Percentiles rank a stretch among this genome's conserved stretches.
Conservation (phyloP, 2,888 invertebrate species). For the Lydus trimaculatus region DNA sequence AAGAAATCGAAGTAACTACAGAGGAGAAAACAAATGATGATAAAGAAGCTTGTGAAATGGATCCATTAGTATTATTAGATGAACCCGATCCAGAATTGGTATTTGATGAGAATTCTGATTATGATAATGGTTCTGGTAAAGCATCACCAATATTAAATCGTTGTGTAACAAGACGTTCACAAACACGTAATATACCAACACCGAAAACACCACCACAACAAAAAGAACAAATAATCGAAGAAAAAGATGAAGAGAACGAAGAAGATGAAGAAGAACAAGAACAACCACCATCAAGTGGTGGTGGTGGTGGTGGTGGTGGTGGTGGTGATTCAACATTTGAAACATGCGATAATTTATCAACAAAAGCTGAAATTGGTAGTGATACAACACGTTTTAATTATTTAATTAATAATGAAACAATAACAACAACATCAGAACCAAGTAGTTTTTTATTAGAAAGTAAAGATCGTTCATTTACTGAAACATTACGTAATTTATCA, state of each 20-base stretch:
- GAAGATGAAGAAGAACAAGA: constrained; percentile 7
- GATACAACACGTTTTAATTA: constrained; percentile 51
- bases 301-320: constrained; percentile 1
- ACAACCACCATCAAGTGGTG: constrained; percentile 1
- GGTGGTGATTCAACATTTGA: constrained; percentile 25
- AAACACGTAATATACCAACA: constrained; percentile 55
- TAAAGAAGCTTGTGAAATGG: constrained; percentile 43
- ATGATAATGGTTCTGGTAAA: constrained; percentile 47
- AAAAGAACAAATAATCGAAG: constrained; percentile 27
- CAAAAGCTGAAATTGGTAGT: constrained; percentile 49
- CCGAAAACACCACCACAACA: constrained; percentile 53
- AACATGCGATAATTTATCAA: constrained; percentile 44
- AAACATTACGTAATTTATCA: constrained; percentile 45
- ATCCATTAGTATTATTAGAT: constrained; percentile 49
- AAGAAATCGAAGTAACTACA: constrained; percentile 10
- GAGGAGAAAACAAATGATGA: constrained; percentile 19
- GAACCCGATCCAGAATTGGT: constrained; percentile 53
- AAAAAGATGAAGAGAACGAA: constrained; percentile 20
- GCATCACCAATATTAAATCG: constrained; percentile 49
- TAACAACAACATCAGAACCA: constrained; percentile 27
- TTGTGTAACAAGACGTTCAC: constrained; percentile 56
- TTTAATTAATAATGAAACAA: constrained; percentile 29
- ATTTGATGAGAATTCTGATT: constrained; percentile 54
- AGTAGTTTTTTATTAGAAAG: constrained; percentile 41
- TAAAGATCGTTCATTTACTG: constrained; percentile 47